Evolutionary conservation across 2,888 invertebrate species (phyloP), one percentile per base, ranked within the genome.

Genomic region (Nemotelus nigrinus): DNA sequence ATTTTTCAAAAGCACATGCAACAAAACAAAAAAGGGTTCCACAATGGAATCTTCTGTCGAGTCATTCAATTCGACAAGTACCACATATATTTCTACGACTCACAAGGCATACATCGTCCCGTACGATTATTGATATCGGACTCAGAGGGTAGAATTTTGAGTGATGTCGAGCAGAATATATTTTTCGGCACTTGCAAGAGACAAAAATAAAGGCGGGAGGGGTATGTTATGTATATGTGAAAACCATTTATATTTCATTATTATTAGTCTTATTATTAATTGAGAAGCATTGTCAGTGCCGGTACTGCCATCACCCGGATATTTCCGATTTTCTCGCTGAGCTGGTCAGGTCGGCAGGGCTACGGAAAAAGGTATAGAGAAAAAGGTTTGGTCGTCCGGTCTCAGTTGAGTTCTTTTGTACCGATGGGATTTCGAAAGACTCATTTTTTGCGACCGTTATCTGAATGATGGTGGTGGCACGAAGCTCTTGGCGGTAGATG

Each of bases 251-350:
- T 79, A 79, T 79, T 79, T 79, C 77, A 79, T 77, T 77, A 77
- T 79, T 79, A 79, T 75, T 79, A 79, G 79, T 60, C 77, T 77
- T 79, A 79, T 79, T 79, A 79, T 79, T 79, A 79, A 79, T 79
- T 79, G 79, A 77, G 79, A 68, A 60, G 77, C 79, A 77, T 79
- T 79, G 72, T 77, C 75, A 71, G 76, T 68, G 41, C 63, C 45
- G 25, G 0, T 25, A 25, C 25, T 25, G 25, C 25, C 25, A 25
- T 25, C 25, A 25, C 25, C 25, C 25, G 25, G 25, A 25, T 25
- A 25, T 25, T 25, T 25, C 25, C 25, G 25, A 25, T 25, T 25
- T 25, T 25, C 25, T 25, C 25, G 25, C 25, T 63, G 57, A 47
- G n/a, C 10, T 50, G 63, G 43, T 58, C n/a, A 39, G 25, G n/a